These are phyloP conservation scores for Auanema sp. DNA, from an alignment of 2,888 invertebrate genomes.

Conservation along the genomic window DNA sequence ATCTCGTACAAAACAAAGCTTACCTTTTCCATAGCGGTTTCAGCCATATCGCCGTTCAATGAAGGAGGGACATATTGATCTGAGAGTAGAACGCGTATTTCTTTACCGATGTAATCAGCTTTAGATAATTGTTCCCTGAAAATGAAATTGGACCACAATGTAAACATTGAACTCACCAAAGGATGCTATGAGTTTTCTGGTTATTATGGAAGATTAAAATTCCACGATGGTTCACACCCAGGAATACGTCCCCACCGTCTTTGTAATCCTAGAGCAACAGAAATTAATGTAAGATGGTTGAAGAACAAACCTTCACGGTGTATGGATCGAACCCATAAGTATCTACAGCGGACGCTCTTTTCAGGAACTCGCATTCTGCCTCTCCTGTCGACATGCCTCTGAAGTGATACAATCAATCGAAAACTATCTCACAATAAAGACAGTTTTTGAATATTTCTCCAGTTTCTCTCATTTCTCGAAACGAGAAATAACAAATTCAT, in stretches of 20 bases:
- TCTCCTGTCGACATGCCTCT: constrained; percentile 83
- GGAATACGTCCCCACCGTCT: constrained; percentile 77
- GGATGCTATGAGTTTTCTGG: constrained; percentile 88
- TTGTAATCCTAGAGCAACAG: constrained; percentile 78
- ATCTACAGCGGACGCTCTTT: constrained; percentile 86
- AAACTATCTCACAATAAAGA: not conserved
- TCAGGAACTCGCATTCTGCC: constrained; percentile 86
- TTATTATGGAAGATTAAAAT: constrained; percentile 92
- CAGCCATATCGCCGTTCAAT: not conserved
- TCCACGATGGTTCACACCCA: constrained; percentile 92
- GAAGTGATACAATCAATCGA: constrained; percentile 18
- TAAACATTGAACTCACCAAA: constrained; percentile 73
- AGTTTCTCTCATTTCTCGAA: not conserved
- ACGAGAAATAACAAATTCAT: not conserved
- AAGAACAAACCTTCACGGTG: constrained; percentile 81
- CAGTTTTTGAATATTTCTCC: not conserved
- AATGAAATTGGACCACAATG: constrained; percentile 14
- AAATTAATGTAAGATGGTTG: not conserved
- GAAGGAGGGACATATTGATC: constrained; percentile 27
- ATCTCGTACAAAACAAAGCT: not conserved
- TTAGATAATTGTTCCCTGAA: constrained; percentile 76
- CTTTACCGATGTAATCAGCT: constrained; percentile 93
- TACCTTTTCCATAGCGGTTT: not conserved
- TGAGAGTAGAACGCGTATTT: constrained; percentile 85
- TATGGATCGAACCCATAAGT: constrained; percentile 97